Evolutionary conservation across 2,888 invertebrate species (phyloP), one percentile per base, ranked within the genome.

Genomic region (Prenolepis imparis): DNA sequence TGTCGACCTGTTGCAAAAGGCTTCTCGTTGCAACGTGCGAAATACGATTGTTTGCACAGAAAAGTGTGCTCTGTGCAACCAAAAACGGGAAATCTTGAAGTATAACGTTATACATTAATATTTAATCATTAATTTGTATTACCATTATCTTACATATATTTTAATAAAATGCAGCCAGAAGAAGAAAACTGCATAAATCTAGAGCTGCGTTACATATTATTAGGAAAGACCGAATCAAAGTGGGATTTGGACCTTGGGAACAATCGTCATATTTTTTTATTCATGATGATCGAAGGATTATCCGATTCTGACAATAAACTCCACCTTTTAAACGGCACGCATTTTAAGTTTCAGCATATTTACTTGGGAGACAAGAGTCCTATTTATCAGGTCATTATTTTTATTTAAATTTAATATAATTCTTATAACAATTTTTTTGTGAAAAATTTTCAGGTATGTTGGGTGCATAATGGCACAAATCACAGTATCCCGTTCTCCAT

Each of bases 391-490:
- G 89, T 89, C 83, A 9, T 36, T 18, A 21, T 44, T 41, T 59
- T 0, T 9, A 28, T 64, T 48, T 24, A 24, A 61, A 61, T 6
- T 21, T 28, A 39, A 12, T 28, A n/a, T 72, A 39, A 72, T 3
- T 2, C 39, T 28, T 1, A n/a, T 73, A 41, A 73, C 21, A 18
- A 0, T 8, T 61, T 8, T 61, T 3, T 8, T 12, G 5, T 82
- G 24, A 57, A 87, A 9, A 68, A 64, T 63, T 88, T 85, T 44
- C 89, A 95, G 93, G 90, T 92, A 24, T 94, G 93, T 86, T 95
- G 95, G 95, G 84, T 95, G 24, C 93, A 94, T 84, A 95, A 95
- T 83, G 93, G 94, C 82, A 93, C 94, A 1, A 86, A 84, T 44
- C 83, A 90, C 3, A 72, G 88, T 28, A 90, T 94, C 15, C 77